Evolutionary conservation across 2,797 vertebrate species (phyloP), one percentile per base, ranked within the genome.

Genomic region (Parotocinclus haroldoi): DNA sequence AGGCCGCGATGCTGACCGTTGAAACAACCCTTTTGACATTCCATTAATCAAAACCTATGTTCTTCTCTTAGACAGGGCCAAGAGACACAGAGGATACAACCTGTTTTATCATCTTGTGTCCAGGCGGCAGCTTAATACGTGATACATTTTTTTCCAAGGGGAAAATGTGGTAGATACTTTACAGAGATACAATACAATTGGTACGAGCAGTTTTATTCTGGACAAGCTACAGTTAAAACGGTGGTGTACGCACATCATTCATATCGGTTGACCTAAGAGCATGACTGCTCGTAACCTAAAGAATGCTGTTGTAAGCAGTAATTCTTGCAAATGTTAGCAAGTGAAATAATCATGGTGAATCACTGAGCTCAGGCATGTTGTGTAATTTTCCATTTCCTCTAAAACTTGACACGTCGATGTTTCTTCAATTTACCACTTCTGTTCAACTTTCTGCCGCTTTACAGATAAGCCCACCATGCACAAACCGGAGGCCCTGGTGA

Each of bases 401-500:
- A 13, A n/a, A 27, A 50, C 7, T 44, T 37, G 12, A 9, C 9
- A 7, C 19, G 7, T 45, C n/a, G 42, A 36, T 27, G 27, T 5
- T 27, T 27, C n/a, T 27, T 27, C 4, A 18, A 16, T 54, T 17
- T 3, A 42, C 38, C 10, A 16, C 8, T 0, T 7, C 10, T 36
- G 10, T n/a, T 14, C 27, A 0, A 16, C 44, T 62, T 58, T 57
- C 13, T 51, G 27, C 37, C 59, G 27, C 56, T 78, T 88, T 90
- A 4, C 87, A 94, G 93, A 94, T 80, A 94, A 93, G 87, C 87
- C 92, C 40, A 91, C 86, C 87, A 93, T 94, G 91, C 90, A 92
- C 68, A 91, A 88, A 13, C 91, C 92, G 4, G 93, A 94, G 74
- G 88, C 91, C 73, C 85, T 94, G 86, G 92, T 91, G 80, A 92